Evolutionary conservation across 2,888 invertebrate species (phyloP).

Genomic region (Thera obeliscata): DNA sequence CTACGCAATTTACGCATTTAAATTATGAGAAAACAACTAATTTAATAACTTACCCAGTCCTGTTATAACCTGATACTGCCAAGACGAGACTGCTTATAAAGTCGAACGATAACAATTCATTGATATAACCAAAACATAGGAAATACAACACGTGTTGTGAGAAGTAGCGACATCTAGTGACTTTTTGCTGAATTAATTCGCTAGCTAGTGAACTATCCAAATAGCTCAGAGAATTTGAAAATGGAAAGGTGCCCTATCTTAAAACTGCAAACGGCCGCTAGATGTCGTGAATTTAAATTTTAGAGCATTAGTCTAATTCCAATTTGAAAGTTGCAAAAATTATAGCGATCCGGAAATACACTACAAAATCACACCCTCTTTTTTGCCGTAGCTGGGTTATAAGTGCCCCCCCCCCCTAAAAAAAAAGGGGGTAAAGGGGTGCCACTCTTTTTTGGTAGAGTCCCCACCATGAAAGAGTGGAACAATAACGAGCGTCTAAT

Average conservation of each 20-base stretch:
- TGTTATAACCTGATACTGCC: slow-evolving; percentile 13
- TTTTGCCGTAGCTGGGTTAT: too few species aligned
- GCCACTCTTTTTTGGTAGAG: too few species aligned
- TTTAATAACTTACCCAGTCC: slow-evolving; percentile 19
- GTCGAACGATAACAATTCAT: slow-evolving; percentile 15
- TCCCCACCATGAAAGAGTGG: too few species aligned
- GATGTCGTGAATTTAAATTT: slow-evolving; percentile 4
- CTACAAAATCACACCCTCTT: too few species aligned
- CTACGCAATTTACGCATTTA: background rate
- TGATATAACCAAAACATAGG: slow-evolving; percentile 21
- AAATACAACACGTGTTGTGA: slow-evolving; percentile 19
- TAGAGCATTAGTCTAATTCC: background rate
- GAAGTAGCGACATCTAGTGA: slow-evolving; percentile 31
- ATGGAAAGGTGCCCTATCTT: background rate
- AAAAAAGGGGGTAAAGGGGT: too few species aligned
- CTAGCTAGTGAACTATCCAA: background rate
- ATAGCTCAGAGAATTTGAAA: background rate
- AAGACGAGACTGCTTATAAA: slow-evolving; percentile 26
- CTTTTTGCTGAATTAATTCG: slow-evolving; percentile 3
- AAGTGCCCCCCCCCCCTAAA: too few species aligned
- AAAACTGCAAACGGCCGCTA: background rate
- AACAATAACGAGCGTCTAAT: too few species aligned
- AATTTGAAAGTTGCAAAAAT: too few species aligned
- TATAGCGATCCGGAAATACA: too few species aligned
- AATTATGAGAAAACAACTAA: background rate